Conservation (phyloP, 2,888 invertebrate species). For the Morpho achilles region DNA sequence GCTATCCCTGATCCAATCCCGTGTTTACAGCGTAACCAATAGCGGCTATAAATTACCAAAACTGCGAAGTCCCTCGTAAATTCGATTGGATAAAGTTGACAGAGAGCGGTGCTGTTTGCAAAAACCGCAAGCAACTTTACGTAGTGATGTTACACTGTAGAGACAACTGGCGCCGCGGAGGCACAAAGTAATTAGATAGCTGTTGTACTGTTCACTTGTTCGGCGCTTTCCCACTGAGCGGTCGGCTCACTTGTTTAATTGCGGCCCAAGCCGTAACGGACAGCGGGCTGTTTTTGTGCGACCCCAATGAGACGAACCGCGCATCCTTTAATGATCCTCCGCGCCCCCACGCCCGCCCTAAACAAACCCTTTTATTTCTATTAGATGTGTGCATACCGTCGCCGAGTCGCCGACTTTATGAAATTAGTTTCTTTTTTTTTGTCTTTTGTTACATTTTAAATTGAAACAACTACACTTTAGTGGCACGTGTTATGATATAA, state of each 20-base stretch:
- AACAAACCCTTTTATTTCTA: slow-evolving; percentile 25
- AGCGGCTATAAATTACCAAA: slow-evolving; percentile 24
- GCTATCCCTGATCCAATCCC: slow-evolving; percentile 7
- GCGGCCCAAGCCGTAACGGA: slow-evolving; percentile 65
- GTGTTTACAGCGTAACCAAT: slow-evolving; percentile 19
- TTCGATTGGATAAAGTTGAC: slow-evolving; percentile 46
- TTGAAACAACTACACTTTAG: background rate
- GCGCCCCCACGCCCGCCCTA: slow-evolving; percentile 29
- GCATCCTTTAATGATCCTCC: slow-evolving; percentile 61
- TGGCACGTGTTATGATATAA: background rate
- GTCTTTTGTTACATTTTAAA: background rate
- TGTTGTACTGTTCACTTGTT: slow-evolving; percentile 66
- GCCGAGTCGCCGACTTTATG: slow-evolving; percentile 14
- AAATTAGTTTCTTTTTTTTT: slow-evolving; percentile 10
- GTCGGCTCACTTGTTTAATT: slow-evolving; percentile 64
- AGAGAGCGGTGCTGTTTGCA: slow-evolving; percentile 45
- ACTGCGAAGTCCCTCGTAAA: slow-evolving; percentile 25
- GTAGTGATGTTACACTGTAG: slow-evolving; percentile 55
- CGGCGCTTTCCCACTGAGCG: slow-evolving; percentile 67
- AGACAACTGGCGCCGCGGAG: slow-evolving; percentile 47
- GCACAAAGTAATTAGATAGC: slow-evolving; percentile 70
- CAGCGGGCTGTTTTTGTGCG: slow-evolving; percentile 65
- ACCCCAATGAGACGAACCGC: slow-evolving; percentile 59
- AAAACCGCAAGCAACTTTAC: slow-evolving; percentile 64
- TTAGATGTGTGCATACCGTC: slow-evolving; percentile 24